These are phyloP conservation scores for Globodera ellingtonae DNA, from an alignment of 1,140 invertebrate genomes.

Conservation along the genomic window DNA sequence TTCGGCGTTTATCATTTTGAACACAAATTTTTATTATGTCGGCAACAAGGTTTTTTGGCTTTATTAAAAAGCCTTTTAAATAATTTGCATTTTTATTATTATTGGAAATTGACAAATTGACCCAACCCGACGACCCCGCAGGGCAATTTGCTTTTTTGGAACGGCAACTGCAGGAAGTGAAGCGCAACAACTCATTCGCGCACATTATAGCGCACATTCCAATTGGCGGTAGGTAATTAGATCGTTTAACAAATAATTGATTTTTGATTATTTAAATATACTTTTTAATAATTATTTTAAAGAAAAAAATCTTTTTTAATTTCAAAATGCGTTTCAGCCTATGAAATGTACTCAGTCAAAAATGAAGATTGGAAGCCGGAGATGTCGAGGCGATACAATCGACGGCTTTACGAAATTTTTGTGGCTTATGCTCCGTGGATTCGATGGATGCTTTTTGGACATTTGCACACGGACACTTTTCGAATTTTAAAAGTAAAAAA, in stretches of 20 bases:
- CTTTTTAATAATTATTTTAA: too few species aligned
- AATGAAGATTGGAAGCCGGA: constrained; percentile 48
- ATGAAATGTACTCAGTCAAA: neutral
- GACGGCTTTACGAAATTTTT: constrained; percentile 50
- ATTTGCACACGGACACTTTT: constrained; percentile 63
- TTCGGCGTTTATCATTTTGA: constrained; percentile 52
- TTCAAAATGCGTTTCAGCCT: constrained; percentile 7
- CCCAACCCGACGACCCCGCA: constrained; percentile 49
- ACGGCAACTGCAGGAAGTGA: constrained; percentile 41
- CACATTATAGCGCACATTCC: constrained; percentile 60
- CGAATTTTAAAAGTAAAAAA: constrained; percentile 48
- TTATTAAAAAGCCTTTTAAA: neutral
- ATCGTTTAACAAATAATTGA: too few species aligned
- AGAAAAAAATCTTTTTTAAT: too few species aligned
- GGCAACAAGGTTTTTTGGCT: constrained; percentile 35
- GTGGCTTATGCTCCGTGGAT: constrained; percentile 47
- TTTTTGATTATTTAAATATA: too few species aligned
- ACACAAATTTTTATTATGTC: constrained; percentile 62
- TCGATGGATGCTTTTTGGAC: constrained; percentile 61
- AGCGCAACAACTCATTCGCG: constrained; percentile 33
- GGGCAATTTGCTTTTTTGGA: constrained; percentile 60
- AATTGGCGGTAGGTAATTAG: constrained; percentile 45
- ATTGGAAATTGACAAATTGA: constrained; percentile 37
- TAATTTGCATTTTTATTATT: neutral
- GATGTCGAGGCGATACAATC: constrained; percentile 57